Conservation (phyloP, 2,113 vertebrate species). For the Cyanoliseus patagonus region DNA sequence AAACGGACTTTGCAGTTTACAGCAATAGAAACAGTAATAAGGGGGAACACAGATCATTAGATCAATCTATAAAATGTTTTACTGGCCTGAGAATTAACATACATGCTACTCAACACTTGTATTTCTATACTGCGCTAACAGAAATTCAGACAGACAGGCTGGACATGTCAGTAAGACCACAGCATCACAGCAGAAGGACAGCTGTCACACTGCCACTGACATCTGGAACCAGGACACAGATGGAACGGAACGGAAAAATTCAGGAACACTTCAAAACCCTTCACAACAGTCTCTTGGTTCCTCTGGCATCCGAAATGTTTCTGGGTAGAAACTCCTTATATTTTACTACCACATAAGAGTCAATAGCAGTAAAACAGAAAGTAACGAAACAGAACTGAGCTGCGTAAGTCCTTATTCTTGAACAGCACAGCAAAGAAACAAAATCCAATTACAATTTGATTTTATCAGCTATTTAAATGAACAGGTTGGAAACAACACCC, state of each 20-base stretch:
- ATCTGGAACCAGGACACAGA: background rate
- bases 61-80: background rate
- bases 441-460: background rate
- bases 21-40: background rate
- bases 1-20: background rate
- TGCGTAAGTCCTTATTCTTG: background rate
- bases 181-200: background rate
- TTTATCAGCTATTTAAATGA: background rate
- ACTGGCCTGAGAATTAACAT: background rate
- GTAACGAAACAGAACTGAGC: background rate
- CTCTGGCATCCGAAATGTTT: background rate
- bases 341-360: background rate
- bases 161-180: background rate
- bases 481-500: background rate
- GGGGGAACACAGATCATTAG: background rate
- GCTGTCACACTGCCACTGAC: background rate
- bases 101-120: background rate
- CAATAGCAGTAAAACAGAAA: background rate
- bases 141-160: background rate
- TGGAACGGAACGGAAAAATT: background rate
- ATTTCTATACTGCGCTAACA: background rate
- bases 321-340: background rate
- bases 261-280: background rate
- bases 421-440: background rate
- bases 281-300: background rate